Evolutionary conservation across 2,797 vertebrate genomes (phyloP).

Genomic region (Clarias fuscus): DNA sequence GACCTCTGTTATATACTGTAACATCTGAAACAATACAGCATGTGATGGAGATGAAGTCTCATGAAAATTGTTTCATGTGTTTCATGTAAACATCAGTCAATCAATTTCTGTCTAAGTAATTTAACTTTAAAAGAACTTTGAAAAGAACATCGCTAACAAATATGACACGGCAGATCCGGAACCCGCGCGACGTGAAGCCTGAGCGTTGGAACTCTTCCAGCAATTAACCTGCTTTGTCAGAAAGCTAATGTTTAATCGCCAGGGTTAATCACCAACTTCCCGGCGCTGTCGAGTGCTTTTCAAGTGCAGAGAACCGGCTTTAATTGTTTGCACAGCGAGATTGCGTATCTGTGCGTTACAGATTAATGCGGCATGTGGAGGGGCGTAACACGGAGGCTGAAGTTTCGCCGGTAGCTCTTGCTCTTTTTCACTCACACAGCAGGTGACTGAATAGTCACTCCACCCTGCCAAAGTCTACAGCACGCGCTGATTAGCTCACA

Average conservation of each 20-base stretch:
- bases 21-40: neutral
- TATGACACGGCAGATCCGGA: neutral
- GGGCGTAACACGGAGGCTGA: conserved; percentile 11
- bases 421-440: conserved; percentile 22
- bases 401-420: conserved; percentile 34
- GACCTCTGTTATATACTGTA: neutral
- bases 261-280: conserved; percentile 55
- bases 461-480: conserved; percentile 26
- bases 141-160: neutral
- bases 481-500: neutral
- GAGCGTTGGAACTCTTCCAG: conserved; percentile 11
- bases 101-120: neutral
- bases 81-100: no score
- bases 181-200: neutral
- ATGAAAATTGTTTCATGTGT: neutral
- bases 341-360: conserved; percentile 46
- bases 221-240: conserved; percentile 1
- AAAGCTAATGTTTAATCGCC: conserved; percentile 51
- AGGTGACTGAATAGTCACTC: conserved; percentile 37
- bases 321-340: conserved; percentile 56
- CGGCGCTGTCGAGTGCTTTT: conserved; percentile 49
- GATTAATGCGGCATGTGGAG: conserved; percentile 39
- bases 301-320: conserved; percentile 37
- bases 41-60: neutral
- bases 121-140: neutral